Evolutionary conservation across 2,113 vertebrate species (phyloP).

Genomic region (Melanerpes formicivorus): DNA sequence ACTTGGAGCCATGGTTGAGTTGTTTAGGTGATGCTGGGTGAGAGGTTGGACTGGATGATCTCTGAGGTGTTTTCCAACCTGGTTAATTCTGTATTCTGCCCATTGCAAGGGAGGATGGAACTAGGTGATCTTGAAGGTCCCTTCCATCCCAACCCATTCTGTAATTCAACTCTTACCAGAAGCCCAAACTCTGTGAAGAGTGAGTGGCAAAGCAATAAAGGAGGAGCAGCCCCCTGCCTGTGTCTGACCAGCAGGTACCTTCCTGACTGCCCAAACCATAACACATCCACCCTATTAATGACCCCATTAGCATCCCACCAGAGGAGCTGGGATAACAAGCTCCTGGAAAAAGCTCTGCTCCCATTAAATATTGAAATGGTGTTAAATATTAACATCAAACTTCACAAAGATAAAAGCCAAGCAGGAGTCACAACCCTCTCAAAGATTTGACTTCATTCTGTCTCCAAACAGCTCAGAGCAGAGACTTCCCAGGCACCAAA

Average conservation of each 20-base stretch:
- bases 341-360: not conserved
- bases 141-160: too few species aligned
- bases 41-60: too few species aligned
- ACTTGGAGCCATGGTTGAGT: too few species aligned
- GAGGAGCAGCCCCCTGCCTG: not conserved
- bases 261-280: not conserved
- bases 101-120: too few species aligned
- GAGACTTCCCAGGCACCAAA: not conserved
- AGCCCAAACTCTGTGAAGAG: accelerated
- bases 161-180: not conserved
- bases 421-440: not conserved
- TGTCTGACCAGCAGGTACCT: not conserved
- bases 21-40: too few species aligned
- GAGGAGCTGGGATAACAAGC: not conserved
- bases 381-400: conserved; percentile 68
- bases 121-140: too few species aligned
- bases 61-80: too few species aligned
- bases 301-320: not conserved
- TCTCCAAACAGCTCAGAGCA: not conserved
- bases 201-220: not conserved
- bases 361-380: conserved; percentile 51
- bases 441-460: not conserved
- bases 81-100: too few species aligned
- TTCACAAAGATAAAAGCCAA: conserved; percentile 12
- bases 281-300: not conserved